Evolutionary conservation across 2,113 vertebrate species (phyloP).

Genomic region (Colius striatus): DNA sequence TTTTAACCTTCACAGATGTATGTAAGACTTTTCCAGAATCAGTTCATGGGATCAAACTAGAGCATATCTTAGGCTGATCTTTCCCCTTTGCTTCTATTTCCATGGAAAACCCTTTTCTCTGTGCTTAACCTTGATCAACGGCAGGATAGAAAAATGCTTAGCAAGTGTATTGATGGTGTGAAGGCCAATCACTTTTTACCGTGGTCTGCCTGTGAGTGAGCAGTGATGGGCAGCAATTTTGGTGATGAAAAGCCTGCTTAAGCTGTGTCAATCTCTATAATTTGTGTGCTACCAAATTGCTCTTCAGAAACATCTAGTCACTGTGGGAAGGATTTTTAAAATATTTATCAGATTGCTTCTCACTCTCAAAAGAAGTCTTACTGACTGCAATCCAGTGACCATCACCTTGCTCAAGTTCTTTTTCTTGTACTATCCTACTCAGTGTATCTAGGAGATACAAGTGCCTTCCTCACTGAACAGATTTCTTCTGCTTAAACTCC

Average conservation of each 20-base stretch:
- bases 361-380: background rate
- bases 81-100: background rate
- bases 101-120: background rate
- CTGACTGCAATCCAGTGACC: background rate
- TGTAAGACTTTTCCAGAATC: background rate
- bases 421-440: background rate
- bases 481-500: background rate
- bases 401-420: background rate
- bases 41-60: background rate
- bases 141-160: background rate
- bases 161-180: background rate
- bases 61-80: background rate
- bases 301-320: background rate
- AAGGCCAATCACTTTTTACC: background rate
- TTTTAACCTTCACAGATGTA: background rate
- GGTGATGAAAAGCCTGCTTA: background rate
- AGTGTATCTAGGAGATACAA: accelerated
- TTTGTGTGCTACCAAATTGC: background rate
- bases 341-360: background rate
- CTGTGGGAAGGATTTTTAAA: background rate
- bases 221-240: background rate
- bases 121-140: background rate
- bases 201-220: background rate
- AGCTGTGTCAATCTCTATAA: background rate
- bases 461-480: background rate